Evolutionary conservation across 2,888 invertebrate genomes (phyloP).

Genomic region (Mesochorus sp.): DNA sequence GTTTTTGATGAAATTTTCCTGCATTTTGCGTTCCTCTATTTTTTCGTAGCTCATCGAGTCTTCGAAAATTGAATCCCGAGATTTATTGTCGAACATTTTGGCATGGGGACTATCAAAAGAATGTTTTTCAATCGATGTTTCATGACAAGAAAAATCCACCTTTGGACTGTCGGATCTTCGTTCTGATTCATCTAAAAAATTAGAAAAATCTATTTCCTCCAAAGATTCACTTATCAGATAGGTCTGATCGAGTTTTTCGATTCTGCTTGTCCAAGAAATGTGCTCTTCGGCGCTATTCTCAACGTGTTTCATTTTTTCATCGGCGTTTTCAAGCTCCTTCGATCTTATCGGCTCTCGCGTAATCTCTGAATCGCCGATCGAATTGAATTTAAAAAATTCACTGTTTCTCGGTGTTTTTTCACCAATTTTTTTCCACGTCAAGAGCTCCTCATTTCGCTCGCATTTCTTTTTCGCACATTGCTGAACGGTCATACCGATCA

Average conservation of each 20-base stretch:
- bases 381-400: constrained; percentile 26
- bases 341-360: not conserved
- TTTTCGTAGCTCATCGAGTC: too few relatives aligned
- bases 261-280: constrained; percentile 38
- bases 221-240: constrained; percentile 64
- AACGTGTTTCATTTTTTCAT: constrained; percentile 1
- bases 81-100: not conserved
- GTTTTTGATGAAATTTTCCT: not conserved
- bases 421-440: constrained; percentile 72
- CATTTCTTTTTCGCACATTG: constrained; percentile 62
- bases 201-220: constrained; percentile 15
- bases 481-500: constrained; percentile 77
- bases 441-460: constrained; percentile 43
- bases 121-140: not conserved
- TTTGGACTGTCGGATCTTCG: constrained; percentile 3
- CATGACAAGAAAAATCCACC: not conserved
- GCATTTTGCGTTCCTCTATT: not conserved
- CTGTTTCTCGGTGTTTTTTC: constrained; percentile 1
- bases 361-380: not conserved
- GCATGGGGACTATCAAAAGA: not conserved
- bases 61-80: not conserved
- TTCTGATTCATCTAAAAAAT: not conserved
- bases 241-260: constrained; percentile 64
- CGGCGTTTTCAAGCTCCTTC: not conserved
- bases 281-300: not conserved